Base-by-base conservation (phyloP, 1,140 invertebrate genomes). In the Helicoverpa armigera region DNA sequence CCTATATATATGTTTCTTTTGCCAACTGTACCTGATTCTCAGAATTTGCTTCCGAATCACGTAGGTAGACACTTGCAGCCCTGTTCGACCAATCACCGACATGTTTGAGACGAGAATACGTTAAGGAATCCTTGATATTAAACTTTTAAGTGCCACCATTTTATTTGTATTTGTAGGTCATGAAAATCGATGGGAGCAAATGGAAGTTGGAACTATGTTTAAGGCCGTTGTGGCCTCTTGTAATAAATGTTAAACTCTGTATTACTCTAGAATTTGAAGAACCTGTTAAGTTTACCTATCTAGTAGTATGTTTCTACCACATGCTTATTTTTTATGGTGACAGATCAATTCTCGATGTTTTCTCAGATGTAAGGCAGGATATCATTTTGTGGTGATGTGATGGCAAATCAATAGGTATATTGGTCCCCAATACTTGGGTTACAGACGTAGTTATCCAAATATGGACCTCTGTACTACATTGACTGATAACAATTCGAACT, bases 21-120 rank as follows among this genome's bases (percentile, higher is more conserved):
- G 43, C 43, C 5, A 11, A 69, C 43, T 76, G 74, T 76, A 60
- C 58, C 74, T 83, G 72, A 67, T 83, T 72, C 60, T 67, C 4
- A 13, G 51, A 81, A 83, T 91, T 83, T 75, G 86, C 76, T 86
- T 84, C 29, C 90, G 56, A 69, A 67, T 89, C 91, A 93, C 91
- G 91, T 93, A 81, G 58, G 70, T 43, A 85, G 86, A 90, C 89
- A 88, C 91, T 90, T 87, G 89, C 88, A 92, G 86, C 86, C 79
- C 89, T 88, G 87, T 89, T 88, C 87, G 80, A 91, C 90, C 91
- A 91, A 93, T 93, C 87, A 90, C 87, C 88, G 85, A 89, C 85
- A 86, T 84, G 86, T 88, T 88, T 87, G 85, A 90, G 88, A 90
- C 88, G 84, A 83, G 89, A 91, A 90, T 91, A 90, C 89, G 85